A percentile compares a stretch with the other conserved stretches of the same genome.
Evolutionary conservation across 2,113 vertebrate species (phyloP).

Genomic region (Hirundichthys speculiger): DNA sequence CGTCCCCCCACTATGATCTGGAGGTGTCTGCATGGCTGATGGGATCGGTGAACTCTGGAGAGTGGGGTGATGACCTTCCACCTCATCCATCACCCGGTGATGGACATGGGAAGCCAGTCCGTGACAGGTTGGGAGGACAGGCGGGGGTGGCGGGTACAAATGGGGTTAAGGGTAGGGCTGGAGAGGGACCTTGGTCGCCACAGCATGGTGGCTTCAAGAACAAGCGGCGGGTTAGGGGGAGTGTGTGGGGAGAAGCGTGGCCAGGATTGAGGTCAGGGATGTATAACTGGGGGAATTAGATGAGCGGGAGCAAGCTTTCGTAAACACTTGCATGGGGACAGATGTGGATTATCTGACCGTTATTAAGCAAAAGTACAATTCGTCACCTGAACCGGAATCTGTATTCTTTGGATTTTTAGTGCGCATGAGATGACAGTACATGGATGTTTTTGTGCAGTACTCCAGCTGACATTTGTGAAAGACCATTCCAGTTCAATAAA

Average conservation of each 20-base stretch:
- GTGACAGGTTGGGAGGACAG: conserved; percentile 75
- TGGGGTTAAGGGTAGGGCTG: conserved; percentile 63
- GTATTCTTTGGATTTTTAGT: neutral
- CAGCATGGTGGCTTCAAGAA: conserved; percentile 41
- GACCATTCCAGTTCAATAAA: conserved; percentile 40
- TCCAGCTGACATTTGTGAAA: conserved; percentile 47
- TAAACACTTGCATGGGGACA: conserved; percentile 47
- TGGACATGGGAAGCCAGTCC: conserved; percentile 83
- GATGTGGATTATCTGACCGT: conserved; percentile 62
- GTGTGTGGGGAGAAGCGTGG: conserved; percentile 27
- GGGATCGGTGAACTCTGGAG: conserved; percentile 77
- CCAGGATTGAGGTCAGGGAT: conserved; percentile 67
- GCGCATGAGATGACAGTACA: neutral
- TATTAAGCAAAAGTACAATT: conserved; percentile 19
- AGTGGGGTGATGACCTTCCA: conserved; percentile 82
- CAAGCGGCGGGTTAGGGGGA: conserved; percentile 5
- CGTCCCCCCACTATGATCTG: conserved; percentile 48
- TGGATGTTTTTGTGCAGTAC: conserved; percentile 22
- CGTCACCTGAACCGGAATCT: neutral
- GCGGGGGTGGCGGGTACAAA: conserved; percentile 49
- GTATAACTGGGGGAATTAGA: conserved; percentile 65
- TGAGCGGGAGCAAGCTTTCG: conserved; percentile 49
- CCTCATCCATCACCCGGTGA: conserved; percentile 86
- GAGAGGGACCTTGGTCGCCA: conserved; percentile 35
- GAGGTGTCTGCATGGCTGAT: conserved; percentile 78